These are phyloP conservation scores for Acrobasis consociella DNA, from an alignment of 2,888 invertebrate genomes.

Conservation along the genomic window DNA sequence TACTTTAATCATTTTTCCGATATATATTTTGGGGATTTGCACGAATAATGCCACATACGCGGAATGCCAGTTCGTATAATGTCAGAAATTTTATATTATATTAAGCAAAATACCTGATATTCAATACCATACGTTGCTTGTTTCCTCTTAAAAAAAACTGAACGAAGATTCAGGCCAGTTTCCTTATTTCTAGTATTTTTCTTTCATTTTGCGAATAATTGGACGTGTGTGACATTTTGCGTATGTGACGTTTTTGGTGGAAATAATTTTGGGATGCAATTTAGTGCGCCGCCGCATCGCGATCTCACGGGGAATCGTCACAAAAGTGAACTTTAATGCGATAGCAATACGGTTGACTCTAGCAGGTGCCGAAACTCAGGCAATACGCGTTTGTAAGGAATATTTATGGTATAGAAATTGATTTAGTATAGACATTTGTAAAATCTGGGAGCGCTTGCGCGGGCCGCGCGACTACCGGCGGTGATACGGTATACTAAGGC, in stretches of 20 bases:
- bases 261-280: conserved; percentile 22
- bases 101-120: too few species aligned
- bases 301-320: conserved; percentile 23
- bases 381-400: conserved; percentile 41
- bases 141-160: neutral
- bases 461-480: conserved; percentile 1
- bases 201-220: neutral
- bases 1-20: conserved; percentile 42
- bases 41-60: neutral
- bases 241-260: neutral
- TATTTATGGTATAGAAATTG: conserved; percentile 43
- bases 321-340: conserved; percentile 26
- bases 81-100: neutral
- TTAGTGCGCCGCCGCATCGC: conserved; percentile 13
- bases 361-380: conserved; percentile 29
- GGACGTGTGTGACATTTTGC: neutral
- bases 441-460: conserved; percentile 23
- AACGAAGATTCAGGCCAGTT: neutral
- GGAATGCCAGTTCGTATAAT: neutral
- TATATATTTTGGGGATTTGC: conserved; percentile 36
- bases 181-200: neutral
- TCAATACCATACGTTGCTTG: too few species aligned
- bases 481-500: too few species aligned
- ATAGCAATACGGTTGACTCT: conserved; percentile 24
- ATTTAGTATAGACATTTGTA: conserved; percentile 45